A percentile compares a stretch with the other conserved stretches of the same genome.
Evolutionary conservation across 1,140 invertebrate genomes (phyloP).

Genomic region (Stenopsyche tienmushanensis): DNA sequence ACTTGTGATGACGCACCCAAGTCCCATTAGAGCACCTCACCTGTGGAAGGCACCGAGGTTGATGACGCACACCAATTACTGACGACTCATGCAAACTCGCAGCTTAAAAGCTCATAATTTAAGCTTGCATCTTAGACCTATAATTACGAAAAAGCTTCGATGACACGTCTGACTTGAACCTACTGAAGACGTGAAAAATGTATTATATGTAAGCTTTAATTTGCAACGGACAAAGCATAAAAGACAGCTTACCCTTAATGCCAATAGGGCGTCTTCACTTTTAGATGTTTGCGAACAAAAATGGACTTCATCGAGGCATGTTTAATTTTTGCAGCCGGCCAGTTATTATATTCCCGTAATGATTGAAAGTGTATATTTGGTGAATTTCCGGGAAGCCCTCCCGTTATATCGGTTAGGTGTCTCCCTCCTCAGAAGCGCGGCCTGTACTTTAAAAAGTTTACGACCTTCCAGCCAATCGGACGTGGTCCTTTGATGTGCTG

Average conservation of each 20-base stretch:
- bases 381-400: background rate
- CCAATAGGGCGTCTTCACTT: no score
- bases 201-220: no score
- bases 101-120: background rate
- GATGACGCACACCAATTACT: conserved; percentile 3
- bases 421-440: background rate
- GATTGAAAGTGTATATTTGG: background rate
- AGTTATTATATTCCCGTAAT: no score
- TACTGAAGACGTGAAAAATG: no score
- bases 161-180: no score
- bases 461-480: conserved; percentile 1
- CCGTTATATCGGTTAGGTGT: background rate
- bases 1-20: background rate
- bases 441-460: conserved; percentile 8
- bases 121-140: background rate
- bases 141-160: background rate
- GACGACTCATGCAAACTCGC: background rate
- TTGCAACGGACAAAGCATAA: no score
- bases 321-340: no score
- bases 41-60: background rate
- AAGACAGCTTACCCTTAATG: no score
- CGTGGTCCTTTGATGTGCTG: background rate
- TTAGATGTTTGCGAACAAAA: no score
- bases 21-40: background rate
- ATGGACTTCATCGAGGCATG: no score